Evolutionary conservation across 35 echinoderm and acorn worm species (phyloP).

Genomic region (Lytechinus pictus): DNA sequence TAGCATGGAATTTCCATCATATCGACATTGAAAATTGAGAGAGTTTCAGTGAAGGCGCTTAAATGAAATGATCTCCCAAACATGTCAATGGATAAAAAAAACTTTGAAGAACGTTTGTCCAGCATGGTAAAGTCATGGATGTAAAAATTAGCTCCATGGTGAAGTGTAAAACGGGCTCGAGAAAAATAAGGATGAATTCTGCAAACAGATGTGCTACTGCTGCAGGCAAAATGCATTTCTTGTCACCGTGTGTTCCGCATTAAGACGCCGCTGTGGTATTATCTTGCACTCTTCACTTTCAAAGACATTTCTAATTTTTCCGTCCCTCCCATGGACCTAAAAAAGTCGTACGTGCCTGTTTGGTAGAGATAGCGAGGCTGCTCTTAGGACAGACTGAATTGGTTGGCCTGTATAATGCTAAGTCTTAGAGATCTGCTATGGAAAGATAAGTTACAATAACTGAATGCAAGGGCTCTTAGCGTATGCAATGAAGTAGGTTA

Average conservation of each 20-base stretch:
- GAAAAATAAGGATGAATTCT: neutral
- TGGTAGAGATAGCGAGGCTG: neutral
- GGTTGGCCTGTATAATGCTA: neutral
- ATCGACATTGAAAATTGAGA: neutral
- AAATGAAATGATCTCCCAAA: neutral
- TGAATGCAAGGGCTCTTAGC: neutral
- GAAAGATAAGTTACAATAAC: neutral
- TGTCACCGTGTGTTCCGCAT: neutral
- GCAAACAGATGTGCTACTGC: neutral
- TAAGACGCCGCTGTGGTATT: neutral
- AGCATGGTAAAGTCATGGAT: neutral
- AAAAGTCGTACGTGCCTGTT: neutral
- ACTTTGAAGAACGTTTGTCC: neutral
- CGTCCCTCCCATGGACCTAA: neutral
- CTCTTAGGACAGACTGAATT: neutral
- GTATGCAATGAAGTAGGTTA: neutral
- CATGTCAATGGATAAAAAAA: neutral
- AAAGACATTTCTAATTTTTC: conserved; percentile 3
- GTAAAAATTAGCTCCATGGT: neutral
- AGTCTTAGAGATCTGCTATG: neutral
- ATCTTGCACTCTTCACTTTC: conserved; percentile 17
- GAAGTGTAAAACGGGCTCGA: neutral
- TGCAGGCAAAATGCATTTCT: neutral
- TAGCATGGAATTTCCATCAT: conserved; percentile 23
- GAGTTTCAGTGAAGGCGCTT: neutral